These are phyloP conservation scores for Pelodytes ibericus DNA, from an alignment of 2,797 vertebrate species.

Conservation along the genomic window DNA sequence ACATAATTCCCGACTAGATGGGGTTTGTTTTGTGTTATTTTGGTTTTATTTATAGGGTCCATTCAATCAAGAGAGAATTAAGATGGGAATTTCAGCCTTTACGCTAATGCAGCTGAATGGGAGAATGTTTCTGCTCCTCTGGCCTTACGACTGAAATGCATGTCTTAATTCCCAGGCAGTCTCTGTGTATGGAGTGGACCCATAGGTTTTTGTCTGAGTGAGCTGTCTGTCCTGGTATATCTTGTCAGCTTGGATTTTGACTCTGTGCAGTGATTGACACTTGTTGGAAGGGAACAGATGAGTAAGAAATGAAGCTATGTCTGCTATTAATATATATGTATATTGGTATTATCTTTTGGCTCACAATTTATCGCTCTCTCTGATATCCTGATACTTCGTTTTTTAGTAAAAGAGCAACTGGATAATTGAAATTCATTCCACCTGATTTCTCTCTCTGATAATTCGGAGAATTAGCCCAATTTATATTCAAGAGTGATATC, in stretches of 20 bases:
- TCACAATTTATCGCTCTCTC: not conserved
- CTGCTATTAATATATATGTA: not conserved
- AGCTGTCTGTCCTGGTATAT: not conserved
- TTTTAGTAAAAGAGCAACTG: slow-evolving; percentile 57
- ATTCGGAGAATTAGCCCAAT: slow-evolving; percentile 68
- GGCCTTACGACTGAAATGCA: too few species aligned
- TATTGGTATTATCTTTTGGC: not conserved
- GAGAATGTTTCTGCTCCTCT: too few species aligned
- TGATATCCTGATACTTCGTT: slow-evolving; percentile 46
- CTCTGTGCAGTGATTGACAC: not conserved
- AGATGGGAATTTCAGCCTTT: too few species aligned
- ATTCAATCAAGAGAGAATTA: too few species aligned
- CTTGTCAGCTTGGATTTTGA: not conserved
- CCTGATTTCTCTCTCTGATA: slow-evolving; percentile 62
- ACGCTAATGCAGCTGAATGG: too few species aligned
- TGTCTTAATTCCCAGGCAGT: too few species aligned
- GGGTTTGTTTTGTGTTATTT: too few species aligned
- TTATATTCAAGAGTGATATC: slow-evolving; percentile 63
- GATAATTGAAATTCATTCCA: slow-evolving; percentile 66
- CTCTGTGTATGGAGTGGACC: too few species aligned
- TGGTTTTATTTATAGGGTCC: too few species aligned
- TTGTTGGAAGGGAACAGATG: not conserved
- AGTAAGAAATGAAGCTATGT: not conserved
- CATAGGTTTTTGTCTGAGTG: too few species aligned
- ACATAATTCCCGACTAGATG: too few species aligned